phyloP scores from a whole-genome alignment of 1,140 invertebrate species.

The Halictus rubicundus region DNA sequence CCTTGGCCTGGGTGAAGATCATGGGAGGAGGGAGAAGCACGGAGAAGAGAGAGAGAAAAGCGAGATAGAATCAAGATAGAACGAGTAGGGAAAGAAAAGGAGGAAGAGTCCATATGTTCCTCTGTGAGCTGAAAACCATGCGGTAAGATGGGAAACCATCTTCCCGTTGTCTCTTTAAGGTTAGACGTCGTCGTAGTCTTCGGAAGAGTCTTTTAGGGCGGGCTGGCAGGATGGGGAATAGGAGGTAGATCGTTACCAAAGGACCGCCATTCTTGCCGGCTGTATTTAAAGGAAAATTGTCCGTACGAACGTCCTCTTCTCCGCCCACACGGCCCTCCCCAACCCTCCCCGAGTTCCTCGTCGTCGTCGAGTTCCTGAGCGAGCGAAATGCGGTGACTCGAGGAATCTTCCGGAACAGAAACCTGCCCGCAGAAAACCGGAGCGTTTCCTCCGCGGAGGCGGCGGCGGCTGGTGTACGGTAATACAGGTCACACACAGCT shows the following conservation, averaged over 20 bases:
- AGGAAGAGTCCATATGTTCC: slow-evolving; percentile 10
- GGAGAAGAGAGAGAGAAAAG: slow-evolving; percentile 13
- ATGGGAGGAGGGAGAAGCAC: not conserved
- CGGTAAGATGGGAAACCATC: slow-evolving; percentile 44
- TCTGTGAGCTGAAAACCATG: slow-evolving; percentile 4
- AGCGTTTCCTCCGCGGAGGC: not conserved
- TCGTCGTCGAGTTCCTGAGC: slow-evolving; percentile 7
- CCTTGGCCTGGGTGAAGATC: not conserved
- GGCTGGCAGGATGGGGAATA: slow-evolving; percentile 6
- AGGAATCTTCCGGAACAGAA: slow-evolving; percentile 50
- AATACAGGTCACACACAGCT: slow-evolving; percentile 40
- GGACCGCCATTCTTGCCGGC: slow-evolving; percentile 55
- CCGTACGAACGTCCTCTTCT: slow-evolving; percentile 43
- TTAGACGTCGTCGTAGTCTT: slow-evolving; percentile 32
- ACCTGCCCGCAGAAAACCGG: slow-evolving; percentile 8
- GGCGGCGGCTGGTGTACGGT: slow-evolving; percentile 15
- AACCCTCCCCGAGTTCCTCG: not conserved
- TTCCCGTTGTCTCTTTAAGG: slow-evolving; percentile 49
- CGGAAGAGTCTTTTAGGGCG: slow-evolving; percentile 45
- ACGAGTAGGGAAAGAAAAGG: not conserved
- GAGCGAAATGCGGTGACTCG: slow-evolving; percentile 61
- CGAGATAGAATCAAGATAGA: not conserved
- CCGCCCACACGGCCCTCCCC: not conserved
- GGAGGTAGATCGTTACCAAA: slow-evolving; percentile 54
- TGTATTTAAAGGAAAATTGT: slow-evolving; percentile 70